A percentile compares a stretch with the other conserved stretches of the same genome.
phyloP scores from a whole-genome alignment of 1,140 invertebrate genomes.

The Cydia amplana region DNA sequence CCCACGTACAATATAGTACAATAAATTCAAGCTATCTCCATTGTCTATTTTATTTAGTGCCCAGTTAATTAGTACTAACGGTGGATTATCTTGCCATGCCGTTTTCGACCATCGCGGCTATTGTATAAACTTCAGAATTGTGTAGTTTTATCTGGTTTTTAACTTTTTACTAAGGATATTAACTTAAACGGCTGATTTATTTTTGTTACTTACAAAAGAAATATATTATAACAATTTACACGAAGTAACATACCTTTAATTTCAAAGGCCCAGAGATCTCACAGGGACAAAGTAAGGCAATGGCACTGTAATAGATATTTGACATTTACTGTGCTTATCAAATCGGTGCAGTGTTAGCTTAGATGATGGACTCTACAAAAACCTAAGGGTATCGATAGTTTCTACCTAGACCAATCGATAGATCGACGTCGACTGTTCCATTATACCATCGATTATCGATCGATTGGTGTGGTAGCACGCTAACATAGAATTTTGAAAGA shows the following conservation, averaged over 20 bases:
- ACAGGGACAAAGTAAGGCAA: too few relatives aligned
- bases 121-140: neutral
- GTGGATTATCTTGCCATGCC: neutral
- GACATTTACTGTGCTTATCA: too few relatives aligned
- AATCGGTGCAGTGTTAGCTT: too few relatives aligned
- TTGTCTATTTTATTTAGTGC: constrained; percentile 31
- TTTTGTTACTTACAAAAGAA: neutral
- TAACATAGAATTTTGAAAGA: too few relatives aligned
- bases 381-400: too few relatives aligned
- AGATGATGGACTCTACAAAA: too few relatives aligned
- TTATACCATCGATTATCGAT: too few relatives aligned
- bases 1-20: constrained; percentile 1
- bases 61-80: constrained; percentile 30
- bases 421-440: too few relatives aligned
- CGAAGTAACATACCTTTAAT: neutral
- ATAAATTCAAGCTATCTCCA: constrained; percentile 19
- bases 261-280: neutral
- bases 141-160: neutral
- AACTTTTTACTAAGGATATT: neutral
- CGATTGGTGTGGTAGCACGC: too few relatives aligned
- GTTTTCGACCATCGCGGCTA: neutral
- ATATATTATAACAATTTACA: neutral
- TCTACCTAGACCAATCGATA: too few relatives aligned
- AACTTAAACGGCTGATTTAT: neutral
- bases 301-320: too few relatives aligned